These are phyloP conservation scores for Drosophila recens DNA, from an alignment of 2,888 invertebrate genomes.

Conservation along the genomic window DNA sequence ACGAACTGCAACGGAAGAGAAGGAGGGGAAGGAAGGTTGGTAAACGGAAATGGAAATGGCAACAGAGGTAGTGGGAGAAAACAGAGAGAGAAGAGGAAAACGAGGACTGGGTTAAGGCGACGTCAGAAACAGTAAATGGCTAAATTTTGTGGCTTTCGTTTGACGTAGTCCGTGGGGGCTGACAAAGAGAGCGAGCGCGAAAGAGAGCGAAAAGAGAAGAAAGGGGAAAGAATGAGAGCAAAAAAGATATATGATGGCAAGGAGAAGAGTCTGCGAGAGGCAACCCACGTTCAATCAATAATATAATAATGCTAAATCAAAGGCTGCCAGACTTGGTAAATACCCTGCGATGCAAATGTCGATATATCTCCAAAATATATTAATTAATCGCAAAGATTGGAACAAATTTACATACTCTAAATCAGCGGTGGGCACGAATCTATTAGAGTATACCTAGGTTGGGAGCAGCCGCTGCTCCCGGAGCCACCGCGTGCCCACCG, in stretches of 20 bases:
- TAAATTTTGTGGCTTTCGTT: conserved; percentile 72
- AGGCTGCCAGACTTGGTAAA: neutral
- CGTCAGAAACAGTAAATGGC: conserved; percentile 70
- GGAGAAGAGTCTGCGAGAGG: conserved; percentile 23
- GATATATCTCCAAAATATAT: neutral
- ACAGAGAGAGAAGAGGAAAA: neutral
- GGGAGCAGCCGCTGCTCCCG: too few relatives aligned
- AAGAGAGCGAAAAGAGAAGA: conserved; percentile 5
- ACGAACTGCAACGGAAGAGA: conserved; percentile 4
- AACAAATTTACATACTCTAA: too few relatives aligned
- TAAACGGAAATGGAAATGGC: conserved; percentile 11
- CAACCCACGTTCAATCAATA: conserved; percentile 61
- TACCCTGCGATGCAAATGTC: conserved; percentile 30
- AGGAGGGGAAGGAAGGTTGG: conserved; percentile 14
- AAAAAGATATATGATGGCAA: conserved; percentile 2
- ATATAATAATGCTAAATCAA: conserved; percentile 6
- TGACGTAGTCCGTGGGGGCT: conserved; percentile 56
- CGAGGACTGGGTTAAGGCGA: conserved; percentile 36
- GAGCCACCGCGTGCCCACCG: too few relatives aligned
- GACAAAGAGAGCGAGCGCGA: conserved; percentile 14
- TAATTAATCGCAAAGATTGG: neutral
- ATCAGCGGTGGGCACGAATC: too few relatives aligned
- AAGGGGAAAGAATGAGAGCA: neutral
- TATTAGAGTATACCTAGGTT: too few relatives aligned
- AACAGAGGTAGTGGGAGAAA: conserved; percentile 16